Base-by-base conservation (phyloP, 2,113 vertebrate species). In the Tursiops truncatus region DNA sequence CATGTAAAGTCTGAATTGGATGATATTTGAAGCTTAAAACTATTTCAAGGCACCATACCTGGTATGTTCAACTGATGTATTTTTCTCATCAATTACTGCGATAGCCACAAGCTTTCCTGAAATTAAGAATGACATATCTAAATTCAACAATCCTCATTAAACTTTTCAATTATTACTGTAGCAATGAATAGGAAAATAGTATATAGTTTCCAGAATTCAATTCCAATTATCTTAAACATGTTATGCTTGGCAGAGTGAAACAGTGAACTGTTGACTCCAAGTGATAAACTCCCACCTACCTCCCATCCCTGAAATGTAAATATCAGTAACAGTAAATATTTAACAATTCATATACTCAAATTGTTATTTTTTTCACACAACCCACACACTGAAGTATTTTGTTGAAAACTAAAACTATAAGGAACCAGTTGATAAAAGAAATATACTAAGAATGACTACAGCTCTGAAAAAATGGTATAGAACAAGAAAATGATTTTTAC, bases 51-150 rank as follows among this genome's bases (percentile, higher is more conserved):
- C 50, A 97, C 84, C 89, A 94, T 99, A 99, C 99, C 99, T 99
- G 97, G 97, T 98, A 96, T 99, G 99, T 90, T 99, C 99, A 94
- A 99, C 97, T 90, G 99, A 99, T 96, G 98, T 98, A 96, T 99
- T 99, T 98, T 99, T 99, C 98, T 99, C 99, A 97, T 99, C 99
- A 98, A 99, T 99, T 97, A 99, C 97, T 89, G 99, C 99, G 89
- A 99, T 99, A 94, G 99, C 99, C 98, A 99, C 99, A 98, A 99
- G 98, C 98, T 99, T 99, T 98, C 99, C 99, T 99, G 98, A 97
- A 98, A 99, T 89, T 95, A 97, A 71, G 56, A 98, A 98, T 60
- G 73, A 97, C 90, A 95, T 23, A 85, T 25, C 63, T 97, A 63
- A 97, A 96, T 93, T 95, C 73, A 96, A 56, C 63, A 94, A 38